Percentiles rank a stretch among this genome's conserved stretches.
phyloP scores from a whole-genome alignment of 2,113 vertebrate genomes.

The Gobio gobio region DNA sequence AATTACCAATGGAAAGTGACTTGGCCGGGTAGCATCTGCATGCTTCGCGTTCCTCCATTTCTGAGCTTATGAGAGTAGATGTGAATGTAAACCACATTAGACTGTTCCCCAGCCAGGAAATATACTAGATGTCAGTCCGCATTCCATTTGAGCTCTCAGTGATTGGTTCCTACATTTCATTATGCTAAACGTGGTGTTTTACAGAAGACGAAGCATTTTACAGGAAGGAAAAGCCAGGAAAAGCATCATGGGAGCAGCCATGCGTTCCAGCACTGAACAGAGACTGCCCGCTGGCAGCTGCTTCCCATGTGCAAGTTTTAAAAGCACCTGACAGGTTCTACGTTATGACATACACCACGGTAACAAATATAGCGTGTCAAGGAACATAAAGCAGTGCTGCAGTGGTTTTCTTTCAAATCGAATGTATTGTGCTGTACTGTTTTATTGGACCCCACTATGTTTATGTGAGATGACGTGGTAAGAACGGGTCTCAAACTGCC shows the following conservation, averaged over 20 bases:
- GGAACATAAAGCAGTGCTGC: background rate
- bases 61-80: slow-evolving; percentile 65
- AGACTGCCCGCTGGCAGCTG: slow-evolving; percentile 58
- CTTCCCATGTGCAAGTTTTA: slow-evolving; percentile 65
- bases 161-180: slow-evolving; percentile 78
- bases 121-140: slow-evolving; percentile 69
- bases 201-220: slow-evolving; percentile 54
- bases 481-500: background rate
- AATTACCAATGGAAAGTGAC: slow-evolving; percentile 56
- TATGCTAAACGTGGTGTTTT: slow-evolving; percentile 72
- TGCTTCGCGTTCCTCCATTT: slow-evolving; percentile 60
- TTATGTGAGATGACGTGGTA: background rate
- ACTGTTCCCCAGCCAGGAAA: slow-evolving; percentile 65
- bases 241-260: slow-evolving; percentile 57
- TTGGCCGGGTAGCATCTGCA: slow-evolving; percentile 69
- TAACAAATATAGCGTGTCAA: slow-evolving; percentile 8
- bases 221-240: slow-evolving; percentile 48
- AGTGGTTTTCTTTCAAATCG: background rate
- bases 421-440: background rate
- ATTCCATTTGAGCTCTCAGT: slow-evolving; percentile 64
- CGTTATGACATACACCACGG: background rate
- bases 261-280: slow-evolving; percentile 56
- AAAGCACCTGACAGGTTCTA: slow-evolving; percentile 64
- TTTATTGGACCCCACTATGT: background rate
- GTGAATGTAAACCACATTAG: slow-evolving; percentile 71